These are phyloP conservation scores for Polypterus bichir DNA, from an alignment of 2,113 vertebrate species.

Conservation along the genomic window DNA sequence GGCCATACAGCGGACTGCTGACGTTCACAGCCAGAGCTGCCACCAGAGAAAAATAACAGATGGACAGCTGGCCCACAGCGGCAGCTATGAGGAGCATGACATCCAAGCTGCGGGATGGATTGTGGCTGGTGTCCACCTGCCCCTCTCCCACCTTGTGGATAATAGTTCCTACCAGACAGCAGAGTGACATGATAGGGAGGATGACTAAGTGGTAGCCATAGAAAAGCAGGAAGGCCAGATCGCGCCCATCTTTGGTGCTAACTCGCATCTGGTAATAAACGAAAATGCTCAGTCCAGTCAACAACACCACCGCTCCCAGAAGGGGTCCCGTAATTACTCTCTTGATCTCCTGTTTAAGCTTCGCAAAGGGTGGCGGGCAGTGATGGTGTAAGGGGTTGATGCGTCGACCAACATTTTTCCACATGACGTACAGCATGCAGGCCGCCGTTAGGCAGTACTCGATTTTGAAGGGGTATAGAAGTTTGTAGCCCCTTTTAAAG, in stretches of 20 bases:
- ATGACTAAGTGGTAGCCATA: slow-evolving; percentile 59
- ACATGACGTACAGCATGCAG: slow-evolving; percentile 76
- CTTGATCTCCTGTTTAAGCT: slow-evolving; percentile 32
- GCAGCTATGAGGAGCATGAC: slow-evolving; percentile 61
- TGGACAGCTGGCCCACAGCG: slow-evolving; percentile 58
- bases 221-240: slow-evolving; percentile 53
- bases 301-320: slow-evolving; percentile 43
- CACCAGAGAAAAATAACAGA: slow-evolving; percentile 79
- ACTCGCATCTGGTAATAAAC: slow-evolving; percentile 69
- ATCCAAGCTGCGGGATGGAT: slow-evolving; percentile 74
- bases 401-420: slow-evolving; percentile 73
- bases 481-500: slow-evolving; percentile 67
- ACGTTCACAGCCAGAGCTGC: slow-evolving; percentile 52
- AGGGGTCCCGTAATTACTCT: slow-evolving; percentile 41
- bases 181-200: slow-evolving; percentile 61
- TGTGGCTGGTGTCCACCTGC: slow-evolving; percentile 50
- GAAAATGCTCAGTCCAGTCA: slow-evolving; percentile 48
- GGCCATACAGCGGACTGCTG: slow-evolving; percentile 36
- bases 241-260: slow-evolving; percentile 12
- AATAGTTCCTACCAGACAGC: slow-evolving; percentile 43
- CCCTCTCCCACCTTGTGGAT: slow-evolving; percentile 55
- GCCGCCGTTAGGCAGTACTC: slow-evolving; percentile 75
- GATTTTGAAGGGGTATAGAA: slow-evolving; percentile 77
- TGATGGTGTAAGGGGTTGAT: not conserved
- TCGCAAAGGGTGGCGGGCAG: slow-evolving; percentile 32